Evolutionary conservation across 2,113 vertebrate species (phyloP), one percentile per base, ranked within the genome.

Genomic region (Panurus biarmicus): DNA sequence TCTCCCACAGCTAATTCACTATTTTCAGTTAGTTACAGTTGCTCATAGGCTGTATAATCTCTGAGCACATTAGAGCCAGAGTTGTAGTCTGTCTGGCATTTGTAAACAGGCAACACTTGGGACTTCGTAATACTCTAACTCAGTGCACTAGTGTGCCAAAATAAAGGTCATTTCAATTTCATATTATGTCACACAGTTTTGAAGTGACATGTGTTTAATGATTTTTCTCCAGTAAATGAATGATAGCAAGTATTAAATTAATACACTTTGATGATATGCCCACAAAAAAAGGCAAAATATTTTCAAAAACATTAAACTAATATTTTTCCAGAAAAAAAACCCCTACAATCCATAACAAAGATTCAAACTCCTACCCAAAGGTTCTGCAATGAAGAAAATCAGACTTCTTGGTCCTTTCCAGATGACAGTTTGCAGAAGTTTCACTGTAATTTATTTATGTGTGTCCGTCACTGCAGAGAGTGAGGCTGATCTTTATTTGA

Each of bases 141-240:
- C 94, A 90, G 42, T 69, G 40, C 70, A 87, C 45, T 64, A 91
- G 16, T 85, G 56, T 96, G 94, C 90, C 94, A 97, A 95, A 96
- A 96, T 56, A 96, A 96, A 96, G 96, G 96, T 96, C 77, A 95
- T 96, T 96, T 95, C 92, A 87, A 97, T 96, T 97, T 96, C 86
- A 83, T 93, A 87, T 96, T 97, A 91, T 96, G 89, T 93, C 79
- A 87, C 2, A 1, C 81, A 84, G 74, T 96, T 97, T 96, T 95
- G 93, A 94, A 94, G 81, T 96, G 96, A 95, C 94, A 94, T 93
- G 90, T 95, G 83, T 91, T 97, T 95, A 97, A 97, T 28, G 77
- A 90, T 91, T 95, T 96, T 95, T 93, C 93, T 84, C 67, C 74
- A 91, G 90, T 95, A 96, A 97, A 93, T 93, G 93, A 95, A 95